A percentile compares a stretch with the other conserved stretches of the same genome.
phyloP scores from a whole-genome alignment of 30 jellyfish, hydroid and myxozoan species.

The Aurelia aurita complex sp. Pacific region DNA sequence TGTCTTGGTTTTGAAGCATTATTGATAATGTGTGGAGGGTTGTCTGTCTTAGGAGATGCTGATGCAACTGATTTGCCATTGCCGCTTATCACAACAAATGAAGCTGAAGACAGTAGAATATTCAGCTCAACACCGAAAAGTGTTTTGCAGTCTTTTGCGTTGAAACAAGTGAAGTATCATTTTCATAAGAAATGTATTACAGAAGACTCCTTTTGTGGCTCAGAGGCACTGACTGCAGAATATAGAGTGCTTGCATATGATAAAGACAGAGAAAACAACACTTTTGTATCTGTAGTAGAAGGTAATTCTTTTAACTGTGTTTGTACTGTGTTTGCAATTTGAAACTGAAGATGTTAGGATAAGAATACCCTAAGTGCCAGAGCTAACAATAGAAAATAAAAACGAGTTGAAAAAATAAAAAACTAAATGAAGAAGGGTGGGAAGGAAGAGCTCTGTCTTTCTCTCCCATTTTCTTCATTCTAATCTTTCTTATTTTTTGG shows the following conservation, averaged over 20 bases:
- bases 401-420: too few species aligned
- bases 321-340: too few species aligned
- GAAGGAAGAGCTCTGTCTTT: too few species aligned
- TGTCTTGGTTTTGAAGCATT: constrained; percentile 90
- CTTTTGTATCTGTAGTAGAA: constrained; percentile 72
- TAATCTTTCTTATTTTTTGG: too few species aligned
- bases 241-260: constrained; percentile 57
- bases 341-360: too few species aligned
- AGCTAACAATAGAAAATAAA: too few species aligned
- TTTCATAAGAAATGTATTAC: constrained; percentile 72
- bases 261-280: constrained; percentile 53
- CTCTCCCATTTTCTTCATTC: too few species aligned
- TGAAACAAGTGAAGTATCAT: constrained; percentile 57
- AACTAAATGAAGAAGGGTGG: too few species aligned
- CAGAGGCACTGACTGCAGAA: constrained; percentile 8
- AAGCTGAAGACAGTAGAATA: constrained; percentile 14
- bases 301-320: constrained; percentile 19
- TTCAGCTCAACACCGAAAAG: constrained; percentile 21
- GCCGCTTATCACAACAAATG: constrained; percentile 35
- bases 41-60: constrained; percentile 49
- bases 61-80: constrained; percentile 63
- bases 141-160: constrained; percentile 5
- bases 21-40: constrained; percentile 37
- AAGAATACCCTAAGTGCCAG: too few species aligned
- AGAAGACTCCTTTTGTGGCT: constrained; percentile 3